phyloP scores from a whole-genome alignment of 2,113 vertebrate species.

The Isichthys henryi region DNA sequence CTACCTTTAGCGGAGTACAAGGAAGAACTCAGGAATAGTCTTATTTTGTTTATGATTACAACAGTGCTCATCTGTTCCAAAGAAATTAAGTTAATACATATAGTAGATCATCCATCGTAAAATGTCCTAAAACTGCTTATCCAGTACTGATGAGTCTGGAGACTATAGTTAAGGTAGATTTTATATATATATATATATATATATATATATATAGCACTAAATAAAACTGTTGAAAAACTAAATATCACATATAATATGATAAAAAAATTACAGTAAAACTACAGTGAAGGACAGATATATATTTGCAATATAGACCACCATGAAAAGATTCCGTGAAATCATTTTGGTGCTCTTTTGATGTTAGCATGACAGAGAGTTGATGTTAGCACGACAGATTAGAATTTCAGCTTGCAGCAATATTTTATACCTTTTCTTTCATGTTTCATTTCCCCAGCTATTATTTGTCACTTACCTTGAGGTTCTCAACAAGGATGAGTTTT shows the following conservation, averaged over 20 bases:
- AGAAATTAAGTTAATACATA: too few relatives aligned
- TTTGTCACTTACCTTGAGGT: background rate
- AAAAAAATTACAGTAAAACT: background rate
- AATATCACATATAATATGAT: background rate
- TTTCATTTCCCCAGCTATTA: background rate
- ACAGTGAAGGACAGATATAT: background rate
- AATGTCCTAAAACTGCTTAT: too few relatives aligned
- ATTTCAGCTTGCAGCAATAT: background rate
- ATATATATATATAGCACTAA: too few relatives aligned
- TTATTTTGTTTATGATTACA: too few relatives aligned
- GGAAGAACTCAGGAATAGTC: too few relatives aligned
- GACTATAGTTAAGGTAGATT: too few relatives aligned
- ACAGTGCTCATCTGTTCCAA: too few relatives aligned
- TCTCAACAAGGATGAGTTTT: background rate
- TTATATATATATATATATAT: too few relatives aligned
- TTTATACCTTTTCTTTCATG: background rate
- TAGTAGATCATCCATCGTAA: too few relatives aligned
- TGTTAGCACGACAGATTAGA: background rate
- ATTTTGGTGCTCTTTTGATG: background rate
- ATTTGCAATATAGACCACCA: background rate
- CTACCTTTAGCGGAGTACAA: too few relatives aligned
- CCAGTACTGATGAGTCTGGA: too few relatives aligned
- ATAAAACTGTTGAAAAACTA: too few relatives aligned
- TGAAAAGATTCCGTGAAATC: background rate
- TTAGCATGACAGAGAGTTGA: background rate